These are phyloP conservation scores for Drosophila murphyi DNA, from an alignment of 1,140 invertebrate genomes.

Conservation along the genomic window DNA sequence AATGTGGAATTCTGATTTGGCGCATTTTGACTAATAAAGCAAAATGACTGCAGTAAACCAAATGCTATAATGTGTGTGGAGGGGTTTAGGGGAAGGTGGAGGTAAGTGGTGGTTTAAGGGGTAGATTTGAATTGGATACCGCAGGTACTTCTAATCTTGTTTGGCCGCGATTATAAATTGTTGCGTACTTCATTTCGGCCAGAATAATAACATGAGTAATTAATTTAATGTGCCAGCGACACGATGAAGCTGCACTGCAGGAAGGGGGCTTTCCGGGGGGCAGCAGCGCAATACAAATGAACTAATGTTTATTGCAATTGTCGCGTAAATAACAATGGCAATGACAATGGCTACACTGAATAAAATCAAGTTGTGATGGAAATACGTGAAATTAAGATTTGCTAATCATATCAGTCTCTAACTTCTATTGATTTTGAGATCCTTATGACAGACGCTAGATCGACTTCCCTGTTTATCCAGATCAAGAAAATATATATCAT, in stretches of 20 bases:
- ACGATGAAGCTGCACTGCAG: slow-evolving; percentile 49
- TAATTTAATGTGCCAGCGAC: slow-evolving; percentile 82
- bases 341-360: slow-evolving; percentile 42
- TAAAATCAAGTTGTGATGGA: not conserved
- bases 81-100: not conserved
- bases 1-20: slow-evolving; percentile 74
- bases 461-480: no score
- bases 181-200: slow-evolving; percentile 83
- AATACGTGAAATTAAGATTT: no score
- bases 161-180: slow-evolving; percentile 82
- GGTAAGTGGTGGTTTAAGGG: not conserved
- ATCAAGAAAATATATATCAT: no score
- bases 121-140: slow-evolving; percentile 44
- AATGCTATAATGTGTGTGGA: not conserved
- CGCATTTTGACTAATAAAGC: slow-evolving; percentile 77
- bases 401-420: no score
- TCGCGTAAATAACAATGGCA: slow-evolving; percentile 76
- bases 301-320: slow-evolving; percentile 83
- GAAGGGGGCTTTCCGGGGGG: not conserved
- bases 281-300: slow-evolving; percentile 65
- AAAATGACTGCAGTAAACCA: slow-evolving; percentile 63
- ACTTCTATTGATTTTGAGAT: no score
- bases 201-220: slow-evolving; percentile 84
- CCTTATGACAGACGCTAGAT: no score
- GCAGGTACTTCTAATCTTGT: slow-evolving; percentile 83